phyloP scores from a whole-genome alignment of 2,113 vertebrate species.

The Todiramphus saurophagus region DNA sequence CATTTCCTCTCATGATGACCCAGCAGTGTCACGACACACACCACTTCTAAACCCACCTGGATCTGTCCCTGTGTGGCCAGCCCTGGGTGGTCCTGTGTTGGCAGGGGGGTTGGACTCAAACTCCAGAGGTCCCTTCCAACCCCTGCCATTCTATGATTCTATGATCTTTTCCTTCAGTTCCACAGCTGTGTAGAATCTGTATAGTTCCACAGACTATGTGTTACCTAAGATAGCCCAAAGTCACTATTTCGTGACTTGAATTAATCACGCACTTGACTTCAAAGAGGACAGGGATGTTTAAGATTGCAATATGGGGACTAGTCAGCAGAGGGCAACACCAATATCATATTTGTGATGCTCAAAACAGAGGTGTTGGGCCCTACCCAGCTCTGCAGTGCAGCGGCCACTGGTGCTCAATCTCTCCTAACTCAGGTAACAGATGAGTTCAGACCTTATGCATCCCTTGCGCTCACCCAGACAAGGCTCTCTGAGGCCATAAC shows the following conservation, averaged over 20 bases:
- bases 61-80: no score
- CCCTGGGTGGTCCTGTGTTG: no score
- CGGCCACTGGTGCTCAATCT: accelerated
- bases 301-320: neutral
- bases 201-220: neutral
- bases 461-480: neutral
- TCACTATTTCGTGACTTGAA: neutral
- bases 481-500: neutral
- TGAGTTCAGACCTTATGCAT: neutral
- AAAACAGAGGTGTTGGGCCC: accelerated
- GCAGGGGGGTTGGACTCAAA: no score
- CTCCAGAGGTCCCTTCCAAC: no score
- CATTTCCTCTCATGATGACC: neutral
- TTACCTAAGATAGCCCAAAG: neutral
- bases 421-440: accelerated
- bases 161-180: neutral
- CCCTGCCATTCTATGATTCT: no score
- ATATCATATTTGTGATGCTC: neutral
- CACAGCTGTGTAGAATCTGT: neutral
- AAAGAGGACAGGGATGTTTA: neutral
- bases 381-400: accelerated
- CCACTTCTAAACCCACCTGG: no score
- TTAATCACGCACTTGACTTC: accelerated
- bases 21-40: no score
- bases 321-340: slow-evolving; percentile 8